A percentile compares a stretch with the other conserved stretches of the same genome.
Evolutionary conservation across 2,888 invertebrate species (phyloP).

Genomic region (Pachliopta kotzebuea): DNA sequence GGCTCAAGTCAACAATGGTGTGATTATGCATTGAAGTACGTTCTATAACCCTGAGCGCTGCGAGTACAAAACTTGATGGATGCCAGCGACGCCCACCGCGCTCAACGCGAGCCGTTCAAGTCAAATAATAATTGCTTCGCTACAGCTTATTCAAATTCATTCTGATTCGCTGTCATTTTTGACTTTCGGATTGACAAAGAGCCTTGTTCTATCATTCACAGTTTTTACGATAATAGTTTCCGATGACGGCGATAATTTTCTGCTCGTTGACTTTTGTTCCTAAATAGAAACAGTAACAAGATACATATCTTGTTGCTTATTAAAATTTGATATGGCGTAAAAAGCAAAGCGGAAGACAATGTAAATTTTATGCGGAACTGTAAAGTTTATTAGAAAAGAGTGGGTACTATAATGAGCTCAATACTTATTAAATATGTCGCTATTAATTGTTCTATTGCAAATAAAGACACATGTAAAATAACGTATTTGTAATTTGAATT

Average conservation of each 20-base stretch:
- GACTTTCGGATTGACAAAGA: conserved; percentile 27
- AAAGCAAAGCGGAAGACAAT: no score
- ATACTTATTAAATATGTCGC: no score
- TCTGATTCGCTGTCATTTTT: conserved; percentile 26
- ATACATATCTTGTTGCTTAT: no score
- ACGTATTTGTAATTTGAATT: neutral
- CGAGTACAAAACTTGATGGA: conserved; percentile 30
- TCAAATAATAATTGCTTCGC: conserved; percentile 36
- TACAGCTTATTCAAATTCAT: conserved; percentile 32
- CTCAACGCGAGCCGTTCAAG: conserved; percentile 33
- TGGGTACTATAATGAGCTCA: no score
- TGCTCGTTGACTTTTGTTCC: neutral
- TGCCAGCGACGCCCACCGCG: conserved; percentile 31
- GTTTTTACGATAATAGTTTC: conserved; percentile 4
- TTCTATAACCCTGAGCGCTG: conserved; percentile 24
- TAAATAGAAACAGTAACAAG: no score
- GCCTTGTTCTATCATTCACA: conserved; percentile 22
- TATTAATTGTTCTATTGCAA: neutral
- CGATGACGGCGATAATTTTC: neutral
- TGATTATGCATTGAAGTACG: conserved; percentile 18
- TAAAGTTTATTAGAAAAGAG: no score
- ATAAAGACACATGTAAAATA: neutral
- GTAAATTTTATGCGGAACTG: no score
- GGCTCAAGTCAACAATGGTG: conserved; percentile 13
- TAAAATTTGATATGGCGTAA: no score